phyloP scores from a whole-genome alignment of 2,888 invertebrate species.

The Anthrax anthrax region DNA sequence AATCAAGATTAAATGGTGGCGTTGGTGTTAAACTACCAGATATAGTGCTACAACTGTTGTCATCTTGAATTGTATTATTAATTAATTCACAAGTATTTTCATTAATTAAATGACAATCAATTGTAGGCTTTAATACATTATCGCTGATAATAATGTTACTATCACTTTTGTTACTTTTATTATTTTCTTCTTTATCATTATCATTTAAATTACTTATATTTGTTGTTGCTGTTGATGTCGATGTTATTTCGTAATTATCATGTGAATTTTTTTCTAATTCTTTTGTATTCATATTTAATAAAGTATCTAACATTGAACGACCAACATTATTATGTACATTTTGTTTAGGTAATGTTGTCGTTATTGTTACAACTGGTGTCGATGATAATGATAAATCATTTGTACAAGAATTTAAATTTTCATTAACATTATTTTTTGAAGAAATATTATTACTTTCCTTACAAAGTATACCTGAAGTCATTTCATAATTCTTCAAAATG shows the following conservation, averaged over 20 bases:
- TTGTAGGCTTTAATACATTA: not conserved
- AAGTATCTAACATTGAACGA: constrained; percentile 11
- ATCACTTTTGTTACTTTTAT: not conserved
- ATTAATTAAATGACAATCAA: not conserved
- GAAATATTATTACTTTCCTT: not conserved
- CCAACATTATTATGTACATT: constrained; percentile 3
- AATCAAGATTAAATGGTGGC: not conserved
- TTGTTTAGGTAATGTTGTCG: not conserved
- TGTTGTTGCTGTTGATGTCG: too few relatives aligned
- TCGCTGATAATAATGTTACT: not conserved
- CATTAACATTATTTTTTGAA: not conserved
- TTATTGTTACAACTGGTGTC: too few relatives aligned
- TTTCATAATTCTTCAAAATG: too few relatives aligned
- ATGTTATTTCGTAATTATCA: not conserved
- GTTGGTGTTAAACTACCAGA: not conserved
- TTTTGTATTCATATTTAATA: constrained; percentile 5
- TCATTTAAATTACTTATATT: not conserved
- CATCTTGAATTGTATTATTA: not conserved
- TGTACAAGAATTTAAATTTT: not conserved
- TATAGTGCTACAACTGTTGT: not conserved
- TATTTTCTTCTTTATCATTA: constrained; percentile 1
- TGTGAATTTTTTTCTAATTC: not conserved
- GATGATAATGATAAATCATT: too few relatives aligned
- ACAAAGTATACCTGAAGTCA: not conserved
- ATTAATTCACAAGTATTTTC: not conserved